Percentiles rank a stretch among this genome's conserved stretches.
Evolutionary conservation across 1,140 invertebrate genomes (phyloP).

Genomic region (Colletes gigas): DNA sequence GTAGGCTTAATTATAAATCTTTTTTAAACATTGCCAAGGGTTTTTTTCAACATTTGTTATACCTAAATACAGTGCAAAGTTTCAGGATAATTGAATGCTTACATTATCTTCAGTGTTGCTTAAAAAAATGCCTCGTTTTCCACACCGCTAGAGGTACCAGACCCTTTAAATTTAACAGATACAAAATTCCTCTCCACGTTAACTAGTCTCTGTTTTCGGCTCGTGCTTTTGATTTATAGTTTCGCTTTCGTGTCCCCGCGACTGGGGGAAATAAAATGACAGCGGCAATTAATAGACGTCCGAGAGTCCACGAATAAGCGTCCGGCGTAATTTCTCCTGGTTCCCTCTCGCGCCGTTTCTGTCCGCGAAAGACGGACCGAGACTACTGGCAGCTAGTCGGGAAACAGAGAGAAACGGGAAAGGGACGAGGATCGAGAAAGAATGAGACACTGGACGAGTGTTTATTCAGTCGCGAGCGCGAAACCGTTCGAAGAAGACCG

Average conservation of each 20-base stretch:
- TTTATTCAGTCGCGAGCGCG: constrained; percentile 62
- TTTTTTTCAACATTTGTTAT: too few species aligned
- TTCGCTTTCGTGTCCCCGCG: neutral
- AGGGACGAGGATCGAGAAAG: neutral
- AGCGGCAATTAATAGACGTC: neutral
- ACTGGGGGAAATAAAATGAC: neutral
- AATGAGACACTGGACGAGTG: constrained; percentile 53
- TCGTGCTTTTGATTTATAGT: neutral
- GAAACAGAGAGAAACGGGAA: neutral
- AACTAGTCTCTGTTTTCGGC: too few species aligned
- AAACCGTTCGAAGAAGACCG: constrained; percentile 20
- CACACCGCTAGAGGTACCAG: too few species aligned
- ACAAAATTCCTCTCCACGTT: too few species aligned
- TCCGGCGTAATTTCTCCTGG: neutral
- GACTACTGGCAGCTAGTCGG: neutral
- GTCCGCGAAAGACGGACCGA: neutral
- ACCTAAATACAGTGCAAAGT: too few species aligned
- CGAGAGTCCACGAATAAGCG: neutral
- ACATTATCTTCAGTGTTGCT: too few species aligned
- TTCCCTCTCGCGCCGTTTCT: neutral
- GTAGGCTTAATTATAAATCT: too few species aligned
- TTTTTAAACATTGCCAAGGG: too few species aligned
- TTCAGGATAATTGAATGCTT: too few species aligned
- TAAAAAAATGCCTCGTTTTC: too few species aligned
- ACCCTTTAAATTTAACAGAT: too few species aligned